Conservation (phyloP, 2,113 vertebrate species). For the Myanophis thanlyinensis region DNA sequence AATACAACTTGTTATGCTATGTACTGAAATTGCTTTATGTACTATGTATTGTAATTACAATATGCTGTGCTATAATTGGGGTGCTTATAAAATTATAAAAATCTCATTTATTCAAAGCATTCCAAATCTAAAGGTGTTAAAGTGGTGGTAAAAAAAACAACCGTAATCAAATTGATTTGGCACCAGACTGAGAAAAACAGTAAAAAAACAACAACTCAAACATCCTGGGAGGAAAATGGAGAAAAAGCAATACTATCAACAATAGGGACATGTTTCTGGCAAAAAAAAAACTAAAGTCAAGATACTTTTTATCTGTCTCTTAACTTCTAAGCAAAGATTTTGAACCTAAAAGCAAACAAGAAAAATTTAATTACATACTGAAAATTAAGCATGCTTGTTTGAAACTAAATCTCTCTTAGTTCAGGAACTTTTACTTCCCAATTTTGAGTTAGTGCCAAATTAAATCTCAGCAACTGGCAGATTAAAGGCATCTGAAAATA, state of each 20-base stretch:
- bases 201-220: not conserved
- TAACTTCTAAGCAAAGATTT: not conserved
- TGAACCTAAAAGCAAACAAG: not conserved
- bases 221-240: not conserved
- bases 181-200: not conserved
- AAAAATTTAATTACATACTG: not conserved
- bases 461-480: not conserved
- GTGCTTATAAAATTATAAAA: not conserved
- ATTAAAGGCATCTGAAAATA: not conserved
- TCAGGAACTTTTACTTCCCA: not conserved
- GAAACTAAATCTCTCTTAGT: not conserved
- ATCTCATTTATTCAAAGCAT: not conserved
- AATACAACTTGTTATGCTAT: not conserved
- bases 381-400: not conserved
- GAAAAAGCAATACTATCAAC: not conserved
- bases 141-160: not conserved
- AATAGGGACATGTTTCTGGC: not conserved
- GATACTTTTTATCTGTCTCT: not conserved
- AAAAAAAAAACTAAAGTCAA: not conserved
- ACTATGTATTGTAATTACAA: too few relatives aligned
- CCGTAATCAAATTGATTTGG: not conserved
- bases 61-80: not conserved
- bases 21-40: not conserved
- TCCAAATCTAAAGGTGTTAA: not conserved
- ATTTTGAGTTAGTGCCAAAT: not conserved